phyloP scores from a whole-genome alignment of 1,140 invertebrate species.

The Anastatus disparis region DNA sequence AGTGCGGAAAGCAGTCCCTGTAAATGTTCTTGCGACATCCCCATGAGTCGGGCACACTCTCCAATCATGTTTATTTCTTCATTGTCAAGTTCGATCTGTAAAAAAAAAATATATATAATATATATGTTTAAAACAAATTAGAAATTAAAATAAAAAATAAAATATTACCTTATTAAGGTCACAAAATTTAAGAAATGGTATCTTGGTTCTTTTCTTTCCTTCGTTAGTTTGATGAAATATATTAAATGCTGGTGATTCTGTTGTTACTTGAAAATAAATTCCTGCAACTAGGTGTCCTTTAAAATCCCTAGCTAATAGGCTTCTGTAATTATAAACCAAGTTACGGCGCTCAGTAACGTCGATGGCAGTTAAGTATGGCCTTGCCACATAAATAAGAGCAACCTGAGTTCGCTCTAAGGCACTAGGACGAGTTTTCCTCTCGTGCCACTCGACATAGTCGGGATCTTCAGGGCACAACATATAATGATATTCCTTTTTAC shows the following conservation, averaged over 20 bases:
- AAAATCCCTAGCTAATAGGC: conserved; percentile 80
- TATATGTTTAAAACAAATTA: too few species aligned
- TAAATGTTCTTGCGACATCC: conserved; percentile 72
- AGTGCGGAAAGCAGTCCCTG: conserved; percentile 72
- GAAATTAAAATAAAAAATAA: too few species aligned
- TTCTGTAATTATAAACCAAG: conserved; percentile 88
- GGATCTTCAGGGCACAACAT: conserved; percentile 72
- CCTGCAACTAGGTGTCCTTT: conserved; percentile 85
- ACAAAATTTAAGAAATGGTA: conserved; percentile 76
- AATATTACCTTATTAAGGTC: conserved; percentile 70
- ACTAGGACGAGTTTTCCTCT: conserved; percentile 74
- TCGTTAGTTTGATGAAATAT: conserved; percentile 80
- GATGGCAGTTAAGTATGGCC: conserved; percentile 82
- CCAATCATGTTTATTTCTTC: conserved; percentile 69
- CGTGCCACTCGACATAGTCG: conserved; percentile 85
- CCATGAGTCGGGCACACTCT: conserved; percentile 78
- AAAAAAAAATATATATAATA: conserved; percentile 38
- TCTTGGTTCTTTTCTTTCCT: conserved; percentile 76
- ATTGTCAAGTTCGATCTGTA: conserved; percentile 72
- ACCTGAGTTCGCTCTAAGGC: conserved; percentile 63
- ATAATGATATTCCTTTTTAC: conserved; percentile 86
- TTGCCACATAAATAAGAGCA: conserved; percentile 79
- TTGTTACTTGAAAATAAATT: conserved; percentile 80
- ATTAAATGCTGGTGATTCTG: conserved; percentile 73
- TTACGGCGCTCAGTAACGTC: conserved; percentile 89